Percentiles rank a stretch among this genome's conserved stretches.
These are phyloP conservation scores for Turnix velox DNA, from an alignment of 2,113 vertebrate species.

Conservation along the genomic window DNA sequence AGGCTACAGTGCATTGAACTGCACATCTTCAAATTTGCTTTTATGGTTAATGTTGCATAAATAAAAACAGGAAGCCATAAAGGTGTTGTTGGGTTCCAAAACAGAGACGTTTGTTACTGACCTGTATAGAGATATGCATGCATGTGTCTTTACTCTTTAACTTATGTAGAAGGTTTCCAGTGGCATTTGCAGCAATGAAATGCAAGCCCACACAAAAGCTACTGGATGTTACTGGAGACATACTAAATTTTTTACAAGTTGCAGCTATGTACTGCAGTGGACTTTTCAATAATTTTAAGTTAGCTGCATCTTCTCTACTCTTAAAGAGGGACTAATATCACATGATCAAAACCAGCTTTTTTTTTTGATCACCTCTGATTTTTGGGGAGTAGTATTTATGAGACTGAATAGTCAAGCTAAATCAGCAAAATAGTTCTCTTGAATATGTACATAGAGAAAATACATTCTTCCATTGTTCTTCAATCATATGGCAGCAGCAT, in stretches of 20 bases:
- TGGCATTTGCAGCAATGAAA: neutral
- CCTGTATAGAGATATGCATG: neutral
- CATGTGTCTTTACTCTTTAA: neutral
- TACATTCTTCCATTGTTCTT: neutral
- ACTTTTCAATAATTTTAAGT: neutral
- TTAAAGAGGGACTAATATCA: neutral
- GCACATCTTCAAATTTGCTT: neutral
- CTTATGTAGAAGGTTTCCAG: neutral
- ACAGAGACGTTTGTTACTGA: neutral
- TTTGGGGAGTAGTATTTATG: neutral
- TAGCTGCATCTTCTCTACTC: neutral
- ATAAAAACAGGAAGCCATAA: neutral
- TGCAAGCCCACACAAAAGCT: neutral
- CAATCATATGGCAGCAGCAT: neutral
- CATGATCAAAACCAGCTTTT: neutral
- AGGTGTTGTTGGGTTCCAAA: neutral
- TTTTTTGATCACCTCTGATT: neutral
- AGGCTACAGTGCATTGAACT: neutral
- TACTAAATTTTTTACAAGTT: neutral
- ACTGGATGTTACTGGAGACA: neutral
- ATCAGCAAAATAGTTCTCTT: neutral
- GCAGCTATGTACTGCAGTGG: neutral
- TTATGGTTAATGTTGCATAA: neutral
- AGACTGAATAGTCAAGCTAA: neutral
- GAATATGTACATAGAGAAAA: neutral